phyloP scores from a whole-genome alignment of 1,140 invertebrate species.

The Augochlora pura region DNA sequence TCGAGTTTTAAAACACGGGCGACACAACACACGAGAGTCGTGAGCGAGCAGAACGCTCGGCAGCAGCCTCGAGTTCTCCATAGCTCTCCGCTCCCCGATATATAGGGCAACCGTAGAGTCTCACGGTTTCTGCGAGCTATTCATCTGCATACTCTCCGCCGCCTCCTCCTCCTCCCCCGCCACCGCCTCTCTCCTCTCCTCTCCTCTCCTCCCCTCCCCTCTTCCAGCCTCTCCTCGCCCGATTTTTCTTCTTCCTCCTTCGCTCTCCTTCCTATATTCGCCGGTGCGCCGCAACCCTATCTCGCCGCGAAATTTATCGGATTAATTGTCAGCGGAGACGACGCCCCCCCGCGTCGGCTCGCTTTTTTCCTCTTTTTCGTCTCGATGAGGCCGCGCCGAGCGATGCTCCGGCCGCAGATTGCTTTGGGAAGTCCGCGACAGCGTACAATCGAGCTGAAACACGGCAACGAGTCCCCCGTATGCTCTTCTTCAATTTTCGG shows the following conservation, averaged over 20 bases:
- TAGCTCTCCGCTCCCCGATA: slow-evolving; percentile 71
- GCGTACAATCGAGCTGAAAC: too few species aligned
- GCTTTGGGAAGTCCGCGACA: too few species aligned
- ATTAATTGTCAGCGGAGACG: slow-evolving; percentile 42
- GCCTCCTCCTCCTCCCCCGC: neutral
- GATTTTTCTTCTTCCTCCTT: too few species aligned
- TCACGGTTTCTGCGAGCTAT: slow-evolving; percentile 79
- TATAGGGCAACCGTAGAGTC: slow-evolving; percentile 78
- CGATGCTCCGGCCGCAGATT: too few species aligned
- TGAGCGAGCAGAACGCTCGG: slow-evolving; percentile 63
- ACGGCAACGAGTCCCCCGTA: too few species aligned
- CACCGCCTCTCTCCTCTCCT: too few species aligned
- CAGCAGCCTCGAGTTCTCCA: slow-evolving; percentile 46
- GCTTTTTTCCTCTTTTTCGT: too few species aligned
- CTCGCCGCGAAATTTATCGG: slow-evolving; percentile 53
- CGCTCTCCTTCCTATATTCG: slow-evolving; percentile 13
- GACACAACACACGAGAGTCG: slow-evolving; percentile 64
- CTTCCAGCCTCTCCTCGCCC: too few species aligned
- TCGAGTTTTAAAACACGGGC: slow-evolving; percentile 72
- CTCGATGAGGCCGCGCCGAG: too few species aligned
- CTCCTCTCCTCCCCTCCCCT: too few species aligned
- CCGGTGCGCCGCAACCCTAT: slow-evolving; percentile 16
- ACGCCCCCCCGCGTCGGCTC: too few species aligned
- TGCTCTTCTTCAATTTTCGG: too few species aligned
- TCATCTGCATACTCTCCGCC: slow-evolving; percentile 74